phyloP scores from a whole-genome alignment of 2,888 invertebrate species.

The Clostera curtula region DNA sequence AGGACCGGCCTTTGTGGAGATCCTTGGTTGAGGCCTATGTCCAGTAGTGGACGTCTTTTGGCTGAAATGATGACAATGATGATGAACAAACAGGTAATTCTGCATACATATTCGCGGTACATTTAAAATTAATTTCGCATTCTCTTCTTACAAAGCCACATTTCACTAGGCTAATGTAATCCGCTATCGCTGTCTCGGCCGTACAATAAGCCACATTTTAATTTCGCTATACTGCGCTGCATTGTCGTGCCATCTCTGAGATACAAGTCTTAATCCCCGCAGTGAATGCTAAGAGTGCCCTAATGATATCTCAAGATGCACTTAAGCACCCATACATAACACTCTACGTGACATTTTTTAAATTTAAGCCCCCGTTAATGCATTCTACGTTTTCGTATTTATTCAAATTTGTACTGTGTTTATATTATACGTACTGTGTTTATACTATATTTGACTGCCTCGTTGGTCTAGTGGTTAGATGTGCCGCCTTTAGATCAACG shows the following conservation, averaged over 20 bases:
- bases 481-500: too few relatives aligned
- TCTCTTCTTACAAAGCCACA: slow-evolving; percentile 1
- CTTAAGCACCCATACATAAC: slow-evolving; percentile 72
- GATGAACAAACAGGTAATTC: too few relatives aligned
- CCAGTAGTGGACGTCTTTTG: too few relatives aligned
- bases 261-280: slow-evolving; percentile 62
- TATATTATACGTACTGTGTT: slow-evolving; percentile 46
- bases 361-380: slow-evolving; percentile 72
- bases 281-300: slow-evolving; percentile 51
- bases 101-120: too few relatives aligned
- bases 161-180: slow-evolving; percentile 16
- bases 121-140: too few relatives aligned
- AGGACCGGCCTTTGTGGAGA: too few relatives aligned
- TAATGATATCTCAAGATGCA: slow-evolving; percentile 71
- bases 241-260: slow-evolving; percentile 43
- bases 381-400: slow-evolving; percentile 67
- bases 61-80: too few relatives aligned
- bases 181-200: slow-evolving; percentile 20
- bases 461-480: too few relatives aligned
- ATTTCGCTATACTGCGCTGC: slow-evolving; percentile 38
- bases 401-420: slow-evolving; percentile 67
- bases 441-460: too few relatives aligned
- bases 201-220: slow-evolving; percentile 33
- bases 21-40: too few relatives aligned
- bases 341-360: slow-evolving; percentile 72